Conservation (phyloP, 92 coral and sea anemone species). For the Phymanthus crucifer region DNA sequence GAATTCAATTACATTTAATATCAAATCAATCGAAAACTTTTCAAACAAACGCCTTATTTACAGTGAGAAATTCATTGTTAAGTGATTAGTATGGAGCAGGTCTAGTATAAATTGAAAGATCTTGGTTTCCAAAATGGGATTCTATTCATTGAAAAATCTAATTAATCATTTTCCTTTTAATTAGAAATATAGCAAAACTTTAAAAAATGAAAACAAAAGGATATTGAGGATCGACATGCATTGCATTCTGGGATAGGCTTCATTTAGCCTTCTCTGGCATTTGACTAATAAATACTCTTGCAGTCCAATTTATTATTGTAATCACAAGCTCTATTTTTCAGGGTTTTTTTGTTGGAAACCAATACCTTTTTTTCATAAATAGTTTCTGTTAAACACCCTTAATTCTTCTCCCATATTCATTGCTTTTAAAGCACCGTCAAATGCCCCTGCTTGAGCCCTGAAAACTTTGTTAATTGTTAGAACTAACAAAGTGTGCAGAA, state of each 20-base stretch:
- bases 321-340: too few relatives aligned
- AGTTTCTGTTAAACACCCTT: background rate
- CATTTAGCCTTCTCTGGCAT: too few relatives aligned
- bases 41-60: background rate
- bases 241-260: too few relatives aligned
- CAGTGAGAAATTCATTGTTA: background rate
- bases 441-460: background rate
- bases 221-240: too few relatives aligned
- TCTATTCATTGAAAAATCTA: background rate
- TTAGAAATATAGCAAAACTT: background rate
- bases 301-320: too few relatives aligned
- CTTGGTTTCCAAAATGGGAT: background rate
- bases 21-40: background rate
- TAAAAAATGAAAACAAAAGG: background rate
- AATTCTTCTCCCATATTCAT: background rate
- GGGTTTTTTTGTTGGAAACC: background rate
- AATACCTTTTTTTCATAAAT: background rate
- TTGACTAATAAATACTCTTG: too few relatives aligned
- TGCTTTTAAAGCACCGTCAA: background rate
- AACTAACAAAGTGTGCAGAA: background rate
- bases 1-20: background rate
- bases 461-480: background rate
- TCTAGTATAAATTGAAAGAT: background rate
- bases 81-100: background rate
- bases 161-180: background rate